Evolutionary conservation across 2,113 vertebrate species (phyloP), one percentile per base, ranked within the genome.

Genomic region (Rhabdomys dilectus): DNA sequence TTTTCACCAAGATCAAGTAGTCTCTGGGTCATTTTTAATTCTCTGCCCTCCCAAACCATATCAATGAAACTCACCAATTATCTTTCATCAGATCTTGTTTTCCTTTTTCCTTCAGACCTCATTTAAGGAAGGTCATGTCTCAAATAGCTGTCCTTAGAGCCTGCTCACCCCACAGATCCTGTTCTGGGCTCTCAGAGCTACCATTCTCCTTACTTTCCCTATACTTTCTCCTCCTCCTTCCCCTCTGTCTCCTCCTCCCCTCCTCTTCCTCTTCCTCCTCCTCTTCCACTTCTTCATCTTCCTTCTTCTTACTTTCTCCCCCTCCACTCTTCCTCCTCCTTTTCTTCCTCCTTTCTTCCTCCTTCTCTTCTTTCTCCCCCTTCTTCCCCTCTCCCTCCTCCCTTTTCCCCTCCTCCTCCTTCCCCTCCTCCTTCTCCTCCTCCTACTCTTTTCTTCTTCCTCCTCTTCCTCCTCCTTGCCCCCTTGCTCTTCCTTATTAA

Each of bases 321-420:
- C n/a, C n/a, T n/a, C n/a, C n/a, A n/a, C n/a, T n/a, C n/a, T n/a
- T n/a, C n/a, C n/a, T n/a, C n/a, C n/a, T n/a, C n/a, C n/a, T n/a
- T n/a, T n/a, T n/a, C n/a, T n/a, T n/a, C n/a, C n/a, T n/a, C n/a
- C n/a, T n/a, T n/a, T n/a, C n/a, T n/a, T n/a, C n/a, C n/a, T n/a
- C n/a, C n/a, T n/a, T n/a, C n/a, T n/a, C n/a, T n/a, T n/a, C n/a
- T n/a, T n/a, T 22, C 7, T 10, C 24, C 9, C 58, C 10, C 17
- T 4, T 2, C 3, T 2, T 11, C 34, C 34, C n/a, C 7, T 9
- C 10, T 4, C 34, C 39, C 11, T 2, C 15, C 36, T 16, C n/a
- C 34, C 68, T 16, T 34, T 2, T 70, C 5, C 6, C 19, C 31
- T 70, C 36, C 2, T 19, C 6, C 70, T 39, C 36, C 12, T 34